Percentiles rank a stretch among this genome's conserved stretches.
Evolutionary conservation across 2,113 vertebrate genomes (phyloP).

Genomic region (Himantopus leucocephalus): DNA sequence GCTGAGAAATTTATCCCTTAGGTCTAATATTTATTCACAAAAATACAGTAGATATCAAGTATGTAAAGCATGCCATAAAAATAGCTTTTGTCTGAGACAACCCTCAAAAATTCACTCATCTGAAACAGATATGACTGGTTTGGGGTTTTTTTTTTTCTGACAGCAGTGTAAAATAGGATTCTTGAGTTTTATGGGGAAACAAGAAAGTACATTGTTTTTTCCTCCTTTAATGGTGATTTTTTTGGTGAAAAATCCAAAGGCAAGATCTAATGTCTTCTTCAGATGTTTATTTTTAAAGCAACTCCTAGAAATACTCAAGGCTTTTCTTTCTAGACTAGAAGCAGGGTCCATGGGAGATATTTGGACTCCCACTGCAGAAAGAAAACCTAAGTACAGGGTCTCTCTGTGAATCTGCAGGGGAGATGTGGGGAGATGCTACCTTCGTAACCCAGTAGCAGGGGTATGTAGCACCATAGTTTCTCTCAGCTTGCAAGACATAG

Average conservation of each 20-base stretch:
- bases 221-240: background rate
- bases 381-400: rapidly evolving
- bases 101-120: background rate
- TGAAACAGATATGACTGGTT: background rate
- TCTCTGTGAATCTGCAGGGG: background rate
- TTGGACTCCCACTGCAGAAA: background rate
- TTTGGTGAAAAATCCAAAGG: background rate
- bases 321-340: background rate
- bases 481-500: background rate
- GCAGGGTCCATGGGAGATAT: no score
- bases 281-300: background rate
- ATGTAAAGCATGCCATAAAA: background rate
- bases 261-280: background rate
- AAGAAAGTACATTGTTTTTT: background rate
- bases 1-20: background rate
- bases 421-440: background rate
- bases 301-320: background rate
- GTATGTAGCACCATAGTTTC: background rate
- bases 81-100: background rate
- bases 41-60: background rate
- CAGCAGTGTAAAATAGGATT: background rate
- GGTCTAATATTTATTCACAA: background rate
- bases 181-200: background rate
- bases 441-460: background rate
- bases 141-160: background rate